Evolutionary conservation across 2,113 vertebrate species (phyloP), one percentile per base, ranked within the genome.

Genomic region (Deroptyus accipitrinus): DNA sequence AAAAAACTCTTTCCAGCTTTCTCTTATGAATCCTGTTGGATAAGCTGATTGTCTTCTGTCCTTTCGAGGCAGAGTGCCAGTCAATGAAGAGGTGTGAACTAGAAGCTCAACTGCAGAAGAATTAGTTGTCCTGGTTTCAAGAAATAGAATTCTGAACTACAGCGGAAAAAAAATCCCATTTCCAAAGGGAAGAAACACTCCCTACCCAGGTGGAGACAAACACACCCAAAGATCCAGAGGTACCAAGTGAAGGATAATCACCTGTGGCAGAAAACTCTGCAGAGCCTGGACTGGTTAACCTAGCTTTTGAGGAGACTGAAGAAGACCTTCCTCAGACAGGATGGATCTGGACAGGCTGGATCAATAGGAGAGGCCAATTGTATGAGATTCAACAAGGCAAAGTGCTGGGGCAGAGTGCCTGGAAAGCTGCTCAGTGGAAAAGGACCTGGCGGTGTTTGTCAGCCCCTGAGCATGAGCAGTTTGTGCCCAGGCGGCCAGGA

Each of bases 61-160:
- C 98, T 16, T 98, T 98, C 85, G 95, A 92, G 49, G 61, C 77
- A 3, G 98, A 98, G 39, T 98, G 98, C 70, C 97, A 98, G 86
- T 97, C 88, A 66, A 98, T 98, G 98, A 98, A 98, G 83, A 94
- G 96, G 41, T 98, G 98, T 35, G 98, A 99, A 51, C 96, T 98
- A n/a, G 98, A 98, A 96, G 97, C 98, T 83, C 98, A 98, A 88
- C 96, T 99, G 51, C 98, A 98, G 84, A 98, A 99, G 97, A 98
- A 33, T 33, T 55, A 55, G 98, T 98, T 98, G 89, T 89, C 97
- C 97, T 92, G 98, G 96, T 91, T 98, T 98, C 93, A 98, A 94
- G 95, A 98, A 98, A 90, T 95, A 98, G 57, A 97, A 94, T 84
- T 97, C 97, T 62, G 98, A 98, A 86, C 96, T 97, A 7, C 98